These are phyloP conservation scores for Cacoxenus indagator DNA, from an alignment of 2,888 invertebrate genomes.

Conservation along the genomic window DNA sequence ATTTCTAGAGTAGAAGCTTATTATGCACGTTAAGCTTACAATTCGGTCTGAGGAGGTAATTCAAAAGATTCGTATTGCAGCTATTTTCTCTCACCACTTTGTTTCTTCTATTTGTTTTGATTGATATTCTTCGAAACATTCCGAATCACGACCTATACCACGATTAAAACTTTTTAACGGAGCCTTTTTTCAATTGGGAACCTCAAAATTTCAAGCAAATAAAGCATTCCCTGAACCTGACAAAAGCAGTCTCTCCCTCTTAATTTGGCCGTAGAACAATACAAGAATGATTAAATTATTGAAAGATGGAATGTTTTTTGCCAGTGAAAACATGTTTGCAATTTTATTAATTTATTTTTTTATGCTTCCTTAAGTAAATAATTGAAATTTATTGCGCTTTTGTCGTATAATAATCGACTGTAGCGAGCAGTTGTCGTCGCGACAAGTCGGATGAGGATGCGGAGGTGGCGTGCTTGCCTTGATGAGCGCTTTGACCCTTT, in stretches of 20 bases:
- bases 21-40: too few relatives aligned
- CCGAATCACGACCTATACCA: too few relatives aligned
- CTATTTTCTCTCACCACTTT: too few relatives aligned
- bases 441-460: not conserved
- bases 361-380: slow-evolving; percentile 51
- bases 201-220: not conserved
- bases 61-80: too few relatives aligned
- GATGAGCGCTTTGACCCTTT: slow-evolving; percentile 15
- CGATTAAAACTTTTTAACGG: not conserved
- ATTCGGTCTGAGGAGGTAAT: too few relatives aligned
- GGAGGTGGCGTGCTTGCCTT: not conserved
- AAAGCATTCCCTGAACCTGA: not conserved
- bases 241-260: not conserved
- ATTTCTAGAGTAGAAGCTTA: too few relatives aligned
- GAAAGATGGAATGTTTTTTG: not conserved
- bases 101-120: not conserved
- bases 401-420: slow-evolving; percentile 16
- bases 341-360: not conserved
- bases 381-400: slow-evolving; percentile 54
- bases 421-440: not conserved
- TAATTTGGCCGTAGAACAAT: not conserved
- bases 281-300: not conserved
- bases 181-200: not conserved
- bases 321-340: not conserved
- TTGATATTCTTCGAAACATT: not conserved